These are phyloP conservation scores for Caloenas nicobarica DNA, from an alignment of 2,113 vertebrate genomes.

Conservation along the genomic window DNA sequence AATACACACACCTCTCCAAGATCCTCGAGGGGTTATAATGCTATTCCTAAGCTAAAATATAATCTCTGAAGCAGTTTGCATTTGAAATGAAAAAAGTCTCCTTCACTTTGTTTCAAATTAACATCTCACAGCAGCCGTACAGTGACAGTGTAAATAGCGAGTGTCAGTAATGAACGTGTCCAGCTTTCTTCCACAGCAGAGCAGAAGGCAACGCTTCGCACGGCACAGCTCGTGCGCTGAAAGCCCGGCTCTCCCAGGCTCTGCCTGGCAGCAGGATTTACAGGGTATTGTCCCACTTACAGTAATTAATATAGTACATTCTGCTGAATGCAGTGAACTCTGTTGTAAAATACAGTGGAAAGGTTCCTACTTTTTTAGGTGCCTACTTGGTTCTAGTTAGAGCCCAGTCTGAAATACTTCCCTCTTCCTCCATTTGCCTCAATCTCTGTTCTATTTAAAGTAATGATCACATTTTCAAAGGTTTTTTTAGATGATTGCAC, in stretches of 20 bases:
- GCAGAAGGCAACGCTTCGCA: background rate
- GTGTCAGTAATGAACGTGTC: background rate
- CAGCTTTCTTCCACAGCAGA: background rate
- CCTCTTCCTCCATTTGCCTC: background rate
- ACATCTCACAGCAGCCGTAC: background rate
- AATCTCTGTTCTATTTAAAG: background rate
- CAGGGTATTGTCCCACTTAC: background rate
- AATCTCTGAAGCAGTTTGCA: conserved; percentile 4
- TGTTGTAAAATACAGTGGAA: background rate
- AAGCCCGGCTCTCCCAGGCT: background rate
- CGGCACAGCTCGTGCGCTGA: fast-evolving
- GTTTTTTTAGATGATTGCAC: background rate
- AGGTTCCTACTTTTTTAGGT: background rate
- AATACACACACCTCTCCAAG: background rate
- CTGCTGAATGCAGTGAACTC: background rate
- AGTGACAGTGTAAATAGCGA: background rate
- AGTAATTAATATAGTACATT: background rate
- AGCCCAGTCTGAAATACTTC: background rate
- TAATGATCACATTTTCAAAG: background rate
- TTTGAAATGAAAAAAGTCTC: background rate
- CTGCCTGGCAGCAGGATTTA: background rate
- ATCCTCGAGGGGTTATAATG: background rate
- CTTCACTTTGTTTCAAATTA: background rate
- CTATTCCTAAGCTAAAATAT: background rate
- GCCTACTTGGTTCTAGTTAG: background rate